These are phyloP conservation scores for Xanthorhoe spadicearia DNA, from an alignment of 2,888 invertebrate species.

Conservation along the genomic window DNA sequence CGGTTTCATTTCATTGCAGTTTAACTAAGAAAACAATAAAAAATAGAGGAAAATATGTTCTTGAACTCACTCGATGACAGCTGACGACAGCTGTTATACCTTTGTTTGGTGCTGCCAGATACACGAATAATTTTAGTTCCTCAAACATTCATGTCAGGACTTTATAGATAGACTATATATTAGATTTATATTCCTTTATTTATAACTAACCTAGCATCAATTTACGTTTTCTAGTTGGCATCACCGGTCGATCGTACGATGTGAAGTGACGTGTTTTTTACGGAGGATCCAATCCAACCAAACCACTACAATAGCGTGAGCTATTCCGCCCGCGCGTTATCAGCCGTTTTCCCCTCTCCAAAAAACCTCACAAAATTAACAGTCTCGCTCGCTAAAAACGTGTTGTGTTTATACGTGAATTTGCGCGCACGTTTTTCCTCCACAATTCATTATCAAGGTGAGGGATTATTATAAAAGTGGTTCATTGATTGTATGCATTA, in stretches of 20 bases:
- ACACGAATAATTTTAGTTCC: no score
- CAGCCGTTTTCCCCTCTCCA: constrained; percentile 50
- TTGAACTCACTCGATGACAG: no score
- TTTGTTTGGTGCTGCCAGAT: no score
- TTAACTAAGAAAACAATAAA: no score
- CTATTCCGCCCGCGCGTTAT: constrained; percentile 50
- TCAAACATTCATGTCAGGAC: no score
- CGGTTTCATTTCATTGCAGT: no score
- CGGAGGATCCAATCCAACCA: constrained; percentile 54
- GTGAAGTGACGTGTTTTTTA: constrained; percentile 43
- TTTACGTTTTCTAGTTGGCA: constrained; percentile 1
- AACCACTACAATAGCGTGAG: constrained; percentile 55
- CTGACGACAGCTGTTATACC: no score
- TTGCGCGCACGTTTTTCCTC: constrained; percentile 35
- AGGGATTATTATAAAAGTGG: constrained; percentile 46
- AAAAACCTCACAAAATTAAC: constrained; percentile 49
- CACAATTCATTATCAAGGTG: constrained; percentile 59
- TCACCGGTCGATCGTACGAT: constrained; percentile 2
- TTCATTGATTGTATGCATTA: constrained; percentile 12
- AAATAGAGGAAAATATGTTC: no score
- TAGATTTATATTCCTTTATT: no score
- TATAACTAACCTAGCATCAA: background rate
- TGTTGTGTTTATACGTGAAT: constrained; percentile 44
- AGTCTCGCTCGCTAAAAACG: constrained; percentile 48
- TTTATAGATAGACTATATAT: no score